Evolutionary conservation across 2,797 vertebrate genomes (phyloP), one percentile per base, ranked within the genome.

Genomic region (Thripadectes ignobilis): DNA sequence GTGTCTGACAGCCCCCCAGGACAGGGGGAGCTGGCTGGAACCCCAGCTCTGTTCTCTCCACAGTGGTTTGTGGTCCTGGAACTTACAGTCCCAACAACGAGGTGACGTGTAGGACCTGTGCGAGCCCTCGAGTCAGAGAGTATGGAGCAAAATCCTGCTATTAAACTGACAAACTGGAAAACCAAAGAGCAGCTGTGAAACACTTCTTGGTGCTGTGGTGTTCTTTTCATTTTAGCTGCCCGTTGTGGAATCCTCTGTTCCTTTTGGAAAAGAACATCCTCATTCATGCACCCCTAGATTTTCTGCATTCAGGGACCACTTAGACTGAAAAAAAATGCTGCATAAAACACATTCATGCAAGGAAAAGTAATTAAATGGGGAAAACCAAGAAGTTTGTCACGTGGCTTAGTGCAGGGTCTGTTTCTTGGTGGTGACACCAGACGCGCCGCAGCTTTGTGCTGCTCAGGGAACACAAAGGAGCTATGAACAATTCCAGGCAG

Each of bases 41-140:
- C 49, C 1, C 65, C 12, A 1, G 7, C 30, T 94, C 26, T 96
- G 38, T 91, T 97, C 96, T 79, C 58, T 96, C 88, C 66, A 8
- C 97, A 98, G 98, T 98, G 92, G 97, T 96, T 75, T 98, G 98
- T 62, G 87, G 86, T 54, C 98, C 98, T 10, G 96, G 98, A 73
- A 98, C 95, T 39, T 98, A 97, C 83, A 98, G 97, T 51, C 96
- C 98, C n/a, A 89, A 95, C 90, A 84, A 93, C 20, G 85, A 89
- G 14, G 92, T 97, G 85, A 95, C 79, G 30, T 98, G 98, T 92
- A 77, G 78, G 93, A 52, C 46, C 34, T 98, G 98, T 51, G 9
- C 63, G 23, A 88, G 86, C 14, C 30, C 94, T 68, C 55, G 3
- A 62, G 59, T 66, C 76, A 81, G 58, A 46, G 15, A 20, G 46